Evolutionary conservation across 2,113 vertebrate species (phyloP), one percentile per base, ranked within the genome.

Genomic region (Chelonoidis abingdonii): DNA sequence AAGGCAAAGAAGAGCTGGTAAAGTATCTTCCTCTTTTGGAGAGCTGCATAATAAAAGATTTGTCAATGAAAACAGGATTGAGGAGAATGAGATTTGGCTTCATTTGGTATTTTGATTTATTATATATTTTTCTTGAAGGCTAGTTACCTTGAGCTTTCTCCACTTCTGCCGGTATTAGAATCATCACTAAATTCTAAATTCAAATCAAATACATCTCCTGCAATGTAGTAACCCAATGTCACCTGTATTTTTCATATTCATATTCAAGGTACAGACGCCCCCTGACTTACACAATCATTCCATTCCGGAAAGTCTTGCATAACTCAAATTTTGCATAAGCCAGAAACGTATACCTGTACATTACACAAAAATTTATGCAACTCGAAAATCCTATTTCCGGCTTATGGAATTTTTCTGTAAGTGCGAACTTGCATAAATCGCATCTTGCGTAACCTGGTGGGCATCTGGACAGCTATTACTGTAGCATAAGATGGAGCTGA

Each of bases 1-100:
- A 96, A 1, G 53, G 53, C 80, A 19, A 90, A 49, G 82, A 96
- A 52, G 90, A 96, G 62, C 10, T 57, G 90, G 84, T 95, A 85
- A 16, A 69, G 65, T 69, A n/a, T 69, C 35, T 69, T 69, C 35
- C 16, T 69, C 17, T n/a, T 69, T 35, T 17, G 10, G 16, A n/a
- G 35, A 69, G 6, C 35, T 69, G 35, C 65, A 59, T 59, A 59
- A 5, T 59, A 29, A 10, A 27, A 25, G 56, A 59, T 29, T 59
- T 59, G 57, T 59, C 27, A 69, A 6, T 31, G 31, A n/a, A n/a
- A 65, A 35, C 35, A 69, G 35, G 4, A 17, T 17, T 31, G 62
- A 8, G 12, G 62, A n/a, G 62, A n/a, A 69, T 69, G 62, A 59
- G 35, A 69, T 31, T n/a, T 69, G 17, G 3, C 31, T 69, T 17